Evolutionary conservation across 2,888 invertebrate species (phyloP).

Genomic region (Acleris cristana): DNA sequence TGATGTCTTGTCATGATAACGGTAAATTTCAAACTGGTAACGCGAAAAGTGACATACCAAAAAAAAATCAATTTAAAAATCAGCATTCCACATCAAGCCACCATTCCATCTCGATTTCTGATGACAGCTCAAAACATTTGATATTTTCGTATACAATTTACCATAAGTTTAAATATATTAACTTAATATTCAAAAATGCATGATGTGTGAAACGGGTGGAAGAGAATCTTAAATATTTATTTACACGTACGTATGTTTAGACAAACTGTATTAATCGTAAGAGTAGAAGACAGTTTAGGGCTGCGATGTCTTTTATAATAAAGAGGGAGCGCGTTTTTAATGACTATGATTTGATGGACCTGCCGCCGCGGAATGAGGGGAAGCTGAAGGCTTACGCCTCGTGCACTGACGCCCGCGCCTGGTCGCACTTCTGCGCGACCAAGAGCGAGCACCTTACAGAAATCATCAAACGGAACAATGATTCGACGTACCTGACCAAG

Average conservation of each 20-base stretch:
- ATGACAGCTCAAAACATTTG: slow-evolving; percentile 75
- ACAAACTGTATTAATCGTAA: slow-evolving; percentile 58
- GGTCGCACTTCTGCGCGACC: slow-evolving; percentile 82
- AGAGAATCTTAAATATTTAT: slow-evolving; percentile 61
- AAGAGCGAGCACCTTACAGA: slow-evolving; percentile 84
- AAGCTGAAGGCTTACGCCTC: slow-evolving; percentile 83
- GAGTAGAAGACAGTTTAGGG: slow-evolving; percentile 50
- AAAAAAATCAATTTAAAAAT: slow-evolving; percentile 49
- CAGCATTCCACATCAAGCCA: slow-evolving; percentile 68
- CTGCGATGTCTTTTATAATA: slow-evolving; percentile 77
- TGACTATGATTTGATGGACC: slow-evolving; percentile 71
- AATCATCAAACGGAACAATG: slow-evolving; percentile 75
- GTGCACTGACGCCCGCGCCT: slow-evolving; percentile 83
- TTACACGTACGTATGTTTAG: slow-evolving; percentile 58
- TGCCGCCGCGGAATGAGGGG: slow-evolving; percentile 79
- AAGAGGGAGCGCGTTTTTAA: slow-evolving; percentile 78
- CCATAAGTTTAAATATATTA: slow-evolving; percentile 55
- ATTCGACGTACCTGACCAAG: slow-evolving; percentile 61
- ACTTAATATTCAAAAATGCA: slow-evolving; percentile 60
- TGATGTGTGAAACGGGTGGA: slow-evolving; percentile 70
- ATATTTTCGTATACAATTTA: slow-evolving; percentile 69
- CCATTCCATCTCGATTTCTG: slow-evolving; percentile 68
- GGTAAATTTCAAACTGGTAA: slow-evolving; percentile 34
- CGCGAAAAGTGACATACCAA: slow-evolving; percentile 30
- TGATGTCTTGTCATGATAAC: neutral